Conservation (phyloP, 2,113 vertebrate genomes). For the Drymodes brunneopygia region DNA sequence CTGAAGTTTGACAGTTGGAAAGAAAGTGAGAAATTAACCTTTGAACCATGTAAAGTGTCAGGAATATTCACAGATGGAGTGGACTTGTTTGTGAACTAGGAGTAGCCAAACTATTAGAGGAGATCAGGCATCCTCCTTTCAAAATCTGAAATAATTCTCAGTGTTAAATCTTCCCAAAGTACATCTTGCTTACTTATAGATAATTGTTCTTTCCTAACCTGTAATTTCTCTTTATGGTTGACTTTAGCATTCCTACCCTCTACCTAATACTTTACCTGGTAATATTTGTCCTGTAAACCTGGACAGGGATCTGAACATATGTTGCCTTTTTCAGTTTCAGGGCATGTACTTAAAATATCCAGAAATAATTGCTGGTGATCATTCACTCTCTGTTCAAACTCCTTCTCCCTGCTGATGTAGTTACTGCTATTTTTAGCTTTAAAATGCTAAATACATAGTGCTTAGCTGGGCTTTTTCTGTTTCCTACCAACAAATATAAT, state of each 20-base stretch:
- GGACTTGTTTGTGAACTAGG: background rate
- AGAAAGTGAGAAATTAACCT: too few relatives aligned
- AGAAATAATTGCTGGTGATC: background rate
- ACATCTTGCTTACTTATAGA: background rate
- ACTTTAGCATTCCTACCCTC: background rate
- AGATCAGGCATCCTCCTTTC: background rate
- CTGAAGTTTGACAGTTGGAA: too few relatives aligned
- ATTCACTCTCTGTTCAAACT: background rate
- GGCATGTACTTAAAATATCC: background rate
- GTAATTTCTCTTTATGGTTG: background rate
- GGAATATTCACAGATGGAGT: background rate
- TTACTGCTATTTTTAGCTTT: conserved; percentile 36
- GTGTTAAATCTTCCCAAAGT: background rate
- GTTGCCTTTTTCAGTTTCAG: background rate
- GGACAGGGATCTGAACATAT: background rate
- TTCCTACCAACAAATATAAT: conserved; percentile 3
- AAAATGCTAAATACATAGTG: conserved; percentile 9
- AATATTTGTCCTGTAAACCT: background rate
- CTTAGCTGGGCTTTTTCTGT: conserved; percentile 20
- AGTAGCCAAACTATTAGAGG: background rate
- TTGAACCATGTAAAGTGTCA: background rate
- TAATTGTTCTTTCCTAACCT: background rate
- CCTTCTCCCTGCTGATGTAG: background rate
- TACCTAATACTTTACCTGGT: background rate
- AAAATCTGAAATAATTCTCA: background rate